Base-by-base conservation (phyloP, 1,140 invertebrate genomes). In the Monochamus saltuarius region DNA sequence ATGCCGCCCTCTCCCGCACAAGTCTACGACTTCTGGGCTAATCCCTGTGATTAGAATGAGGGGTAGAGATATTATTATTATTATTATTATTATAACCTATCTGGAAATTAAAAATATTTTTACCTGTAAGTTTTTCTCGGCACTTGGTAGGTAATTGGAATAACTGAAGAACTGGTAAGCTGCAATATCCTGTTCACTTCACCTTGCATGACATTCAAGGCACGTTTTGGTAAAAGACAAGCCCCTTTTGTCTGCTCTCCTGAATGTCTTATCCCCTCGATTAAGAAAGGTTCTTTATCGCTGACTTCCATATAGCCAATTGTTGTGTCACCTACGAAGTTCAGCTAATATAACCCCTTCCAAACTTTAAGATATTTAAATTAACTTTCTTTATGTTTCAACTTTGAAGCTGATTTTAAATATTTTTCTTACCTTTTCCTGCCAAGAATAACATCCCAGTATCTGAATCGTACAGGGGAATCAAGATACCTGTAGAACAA, bases 401-500 rank as follows among this genome's bases (percentile, higher is more conserved):
- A n/a, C n/a, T n/a, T n/a, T n/a, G n/a, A n/a, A n/a, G n/a, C n/a
- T n/a, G n/a, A n/a, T n/a, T n/a, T n/a, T n/a, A n/a, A n/a, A n/a
- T n/a, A n/a, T n/a, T n/a, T n/a, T n/a, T 29, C 17, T 50, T 54
- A 71, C 73, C 92, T 80, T 97, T 95, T n/a, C 93, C 94, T 67
- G 90, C 89, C 36, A 97, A 77, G 78, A 97, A 97, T 17, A 97
- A 80, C 94, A 97, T 95, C 64, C 91, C 90, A 16, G 95, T 97
- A 67, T 97, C 94, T 35, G 89, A 77, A 81, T 97, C 94, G 75
- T 87, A 95, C 0, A 95, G 77, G 0, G 94, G 93, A 82, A 96
- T 94, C 46, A 96, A 74, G 56, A 94, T 89, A 22, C 93, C 93
- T 35, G 92, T 94, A n/a, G 92, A 94, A 65, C 90, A 91, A 75